These are phyloP conservation scores for Buphagus erythrorhynchus DNA, from an alignment of 2,797 vertebrate species.

Conservation along the genomic window DNA sequence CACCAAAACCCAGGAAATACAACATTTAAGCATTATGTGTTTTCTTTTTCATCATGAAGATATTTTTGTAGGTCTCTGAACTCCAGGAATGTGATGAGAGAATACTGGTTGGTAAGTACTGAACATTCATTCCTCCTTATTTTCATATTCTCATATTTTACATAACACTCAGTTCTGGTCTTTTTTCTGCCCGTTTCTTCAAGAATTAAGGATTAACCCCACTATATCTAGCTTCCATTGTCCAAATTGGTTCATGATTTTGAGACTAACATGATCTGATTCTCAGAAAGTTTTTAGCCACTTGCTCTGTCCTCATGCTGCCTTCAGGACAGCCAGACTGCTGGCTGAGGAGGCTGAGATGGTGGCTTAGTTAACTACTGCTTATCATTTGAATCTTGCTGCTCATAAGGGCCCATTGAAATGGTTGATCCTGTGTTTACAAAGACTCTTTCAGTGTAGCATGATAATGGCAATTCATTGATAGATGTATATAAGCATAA, in stretches of 20 bases:
- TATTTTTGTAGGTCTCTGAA: background rate
- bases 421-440: background rate
- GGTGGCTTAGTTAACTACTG: background rate
- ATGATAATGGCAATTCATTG: background rate
- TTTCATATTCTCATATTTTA: background rate
- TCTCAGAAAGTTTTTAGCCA: background rate
- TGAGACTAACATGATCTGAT: background rate
- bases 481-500: background rate
- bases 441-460: background rate
- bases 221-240: background rate
- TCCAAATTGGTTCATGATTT: background rate
- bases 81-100: background rate
- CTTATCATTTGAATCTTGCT: background rate
- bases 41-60: background rate
- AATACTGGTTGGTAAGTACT: background rate
- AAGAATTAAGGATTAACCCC: background rate
- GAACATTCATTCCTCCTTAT: background rate
- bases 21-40: background rate
- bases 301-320: background rate
- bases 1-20: background rate
- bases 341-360: background rate
- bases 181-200: background rate
- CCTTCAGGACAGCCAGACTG: background rate
- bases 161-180: background rate
- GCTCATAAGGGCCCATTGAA: background rate